Evolutionary conservation across 2,113 vertebrate species (phyloP).

Genomic region (Dicaeum eximium): DNA sequence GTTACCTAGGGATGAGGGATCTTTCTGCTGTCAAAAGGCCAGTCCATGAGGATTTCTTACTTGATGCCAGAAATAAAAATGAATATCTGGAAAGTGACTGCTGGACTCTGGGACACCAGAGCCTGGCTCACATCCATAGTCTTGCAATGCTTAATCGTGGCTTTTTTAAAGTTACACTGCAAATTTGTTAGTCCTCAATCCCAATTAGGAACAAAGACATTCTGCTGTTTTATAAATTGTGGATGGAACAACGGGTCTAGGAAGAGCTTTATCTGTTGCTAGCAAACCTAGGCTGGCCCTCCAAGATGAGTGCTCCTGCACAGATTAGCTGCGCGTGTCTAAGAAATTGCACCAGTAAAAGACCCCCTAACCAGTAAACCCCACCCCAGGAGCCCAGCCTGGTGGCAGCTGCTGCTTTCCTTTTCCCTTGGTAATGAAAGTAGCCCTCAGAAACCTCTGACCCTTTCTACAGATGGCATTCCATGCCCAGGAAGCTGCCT

Average conservation of each 20-base stretch:
- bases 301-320: neutral
- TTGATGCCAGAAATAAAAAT: neutral
- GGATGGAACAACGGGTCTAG: fast-evolving
- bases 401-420: slow-evolving; percentile 6
- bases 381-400: fast-evolving
- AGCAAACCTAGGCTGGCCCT: fast-evolving
- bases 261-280: neutral
- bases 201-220: neutral
- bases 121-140: neutral
- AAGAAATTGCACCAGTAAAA: neutral
- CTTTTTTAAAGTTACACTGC: neutral
- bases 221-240: neutral
- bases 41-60: neutral
- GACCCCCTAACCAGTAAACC: neutral
- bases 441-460: neutral
- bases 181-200: neutral
- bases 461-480: neutral
- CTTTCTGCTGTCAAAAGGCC: neutral
- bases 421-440: neutral
- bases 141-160: fast-evolving
- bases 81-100: neutral
- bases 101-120: neutral
- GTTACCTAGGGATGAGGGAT: neutral
- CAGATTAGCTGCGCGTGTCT: fast-evolving
- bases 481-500: neutral